Percentiles rank a stretch among this genome's conserved stretches.
Conservation (phyloP, 2,888 invertebrate species). For the Lasioglossum calceatum region DNA sequence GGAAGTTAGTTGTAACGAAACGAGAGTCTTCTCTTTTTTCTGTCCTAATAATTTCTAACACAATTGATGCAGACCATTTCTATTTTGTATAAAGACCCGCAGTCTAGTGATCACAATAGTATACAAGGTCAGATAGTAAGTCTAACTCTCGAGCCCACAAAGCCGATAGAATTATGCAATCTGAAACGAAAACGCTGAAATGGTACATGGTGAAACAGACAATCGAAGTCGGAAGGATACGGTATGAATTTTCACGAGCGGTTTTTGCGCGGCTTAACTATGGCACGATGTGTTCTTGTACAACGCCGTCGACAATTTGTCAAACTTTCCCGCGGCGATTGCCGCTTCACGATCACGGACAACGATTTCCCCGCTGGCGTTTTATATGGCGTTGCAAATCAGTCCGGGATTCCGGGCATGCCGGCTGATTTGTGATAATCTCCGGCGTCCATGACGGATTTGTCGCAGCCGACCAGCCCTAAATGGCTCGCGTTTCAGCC, state of each 20-base stretch:
- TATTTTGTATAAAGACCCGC: background rate
- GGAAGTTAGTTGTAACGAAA: background rate
- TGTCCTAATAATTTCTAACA: background rate
- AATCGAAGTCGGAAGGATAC: constrained; percentile 5
- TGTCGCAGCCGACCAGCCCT: constrained; percentile 79
- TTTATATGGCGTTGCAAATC: constrained; percentile 81
- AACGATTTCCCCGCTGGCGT: constrained; percentile 67
- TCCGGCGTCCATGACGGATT: constrained; percentile 76
- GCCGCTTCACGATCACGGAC: constrained; percentile 72
- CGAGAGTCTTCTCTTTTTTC: background rate
- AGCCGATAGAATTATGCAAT: background rate
- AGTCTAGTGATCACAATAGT: background rate
- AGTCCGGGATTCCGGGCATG: constrained; percentile 81
- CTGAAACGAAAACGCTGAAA: background rate
- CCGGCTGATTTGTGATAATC: constrained; percentile 81
- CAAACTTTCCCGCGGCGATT: constrained; percentile 54
- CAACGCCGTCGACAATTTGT: constrained; percentile 46
- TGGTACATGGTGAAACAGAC: background rate
- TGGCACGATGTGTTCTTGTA: constrained; percentile 16
- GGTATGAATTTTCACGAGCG: constrained; percentile 1
- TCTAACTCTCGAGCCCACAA: too few species aligned
- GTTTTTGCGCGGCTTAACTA: background rate
- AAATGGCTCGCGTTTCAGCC: constrained; percentile 74
- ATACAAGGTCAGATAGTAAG: background rate
- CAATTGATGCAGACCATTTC: background rate